These are phyloP conservation scores for Notospermus geniculatus DNA, from an alignment of 1,140 invertebrate genomes.

Conservation along the genomic window DNA sequence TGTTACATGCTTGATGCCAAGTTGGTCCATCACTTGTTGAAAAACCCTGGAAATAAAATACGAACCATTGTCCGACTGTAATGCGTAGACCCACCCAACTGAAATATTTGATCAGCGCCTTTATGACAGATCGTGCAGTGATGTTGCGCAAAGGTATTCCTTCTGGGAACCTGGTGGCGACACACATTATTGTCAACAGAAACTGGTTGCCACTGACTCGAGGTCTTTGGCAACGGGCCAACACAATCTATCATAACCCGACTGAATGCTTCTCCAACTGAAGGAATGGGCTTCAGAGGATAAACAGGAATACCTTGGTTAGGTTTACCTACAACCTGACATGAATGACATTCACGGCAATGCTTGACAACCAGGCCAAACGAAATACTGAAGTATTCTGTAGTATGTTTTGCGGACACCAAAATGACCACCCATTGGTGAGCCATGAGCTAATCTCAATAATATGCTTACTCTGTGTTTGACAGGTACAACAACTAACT, in stretches of 20 bases:
- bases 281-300: too few relatives aligned
- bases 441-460: not conserved
- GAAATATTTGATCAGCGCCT: conserved; percentile 5
- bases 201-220: conserved; percentile 15
- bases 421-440: conserved; percentile 10
- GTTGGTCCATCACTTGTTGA: too few relatives aligned
- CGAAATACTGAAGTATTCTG: conserved; percentile 12
- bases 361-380: conserved; percentile 9
- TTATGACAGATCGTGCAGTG: too few relatives aligned
- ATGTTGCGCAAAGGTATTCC: too few relatives aligned
- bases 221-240: conserved; percentile 12
- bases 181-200: not conserved
- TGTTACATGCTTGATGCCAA: not conserved
- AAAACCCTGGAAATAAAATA: conserved; percentile 28
- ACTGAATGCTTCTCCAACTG: too few relatives aligned
- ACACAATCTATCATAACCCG: conserved; percentile 13
- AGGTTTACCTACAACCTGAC: conserved; percentile 13
- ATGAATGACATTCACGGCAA: conserved; percentile 10
- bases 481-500: conserved; percentile 10
- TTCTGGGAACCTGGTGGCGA: conserved; percentile 8
- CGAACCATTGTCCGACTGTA: conserved; percentile 21
- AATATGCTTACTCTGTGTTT: conserved; percentile 3
- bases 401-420: too few relatives aligned
- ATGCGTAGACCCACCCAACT: conserved; percentile 13
- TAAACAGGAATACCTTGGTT: conserved; percentile 13